These are phyloP conservation scores for Meda fulgida DNA, from an alignment of 2,797 vertebrate species.

Conservation along the genomic window DNA sequence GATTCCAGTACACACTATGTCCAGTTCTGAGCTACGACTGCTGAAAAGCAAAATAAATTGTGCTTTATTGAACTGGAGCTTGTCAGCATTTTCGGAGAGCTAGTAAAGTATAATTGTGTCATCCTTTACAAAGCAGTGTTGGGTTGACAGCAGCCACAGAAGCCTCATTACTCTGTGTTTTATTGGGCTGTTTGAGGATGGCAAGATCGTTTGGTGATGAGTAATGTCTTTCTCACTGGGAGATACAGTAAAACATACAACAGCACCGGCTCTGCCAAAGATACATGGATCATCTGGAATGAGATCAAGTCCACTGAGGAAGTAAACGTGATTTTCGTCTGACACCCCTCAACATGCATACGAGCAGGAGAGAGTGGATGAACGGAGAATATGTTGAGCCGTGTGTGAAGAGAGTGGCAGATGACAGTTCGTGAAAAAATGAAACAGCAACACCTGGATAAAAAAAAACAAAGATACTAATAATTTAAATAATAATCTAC, in stretches of 20 bases:
- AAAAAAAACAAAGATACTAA: neutral
- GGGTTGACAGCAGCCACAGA: slow-evolving; percentile 78
- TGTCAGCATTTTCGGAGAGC: slow-evolving; percentile 82
- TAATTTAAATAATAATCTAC: neutral
- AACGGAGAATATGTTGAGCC: slow-evolving; percentile 35
- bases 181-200: slow-evolving; percentile 65
- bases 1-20: slow-evolving; percentile 41
- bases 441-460: neutral
- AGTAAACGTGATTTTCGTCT: slow-evolving; percentile 77
- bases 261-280: slow-evolving; percentile 63
- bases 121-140: slow-evolving; percentile 84
- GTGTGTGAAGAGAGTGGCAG: slow-evolving; percentile 30
- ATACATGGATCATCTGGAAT: slow-evolving; percentile 79
- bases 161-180: slow-evolving; percentile 82
- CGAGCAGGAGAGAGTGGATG: slow-evolving; percentile 62
- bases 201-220: slow-evolving; percentile 77
- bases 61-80: slow-evolving; percentile 78
- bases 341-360: slow-evolving; percentile 72
- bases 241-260: slow-evolving; percentile 79
- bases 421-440: slow-evolving; percentile 17
- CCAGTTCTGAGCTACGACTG: slow-evolving; percentile 73
- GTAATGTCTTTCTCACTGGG: slow-evolving; percentile 76
- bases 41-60: slow-evolving; percentile 70
- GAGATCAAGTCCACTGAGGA: slow-evolving; percentile 78
- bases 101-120: slow-evolving; percentile 86